Base-by-base conservation (phyloP, 2,888 invertebrate genomes). In the Mythimna pallens region DNA sequence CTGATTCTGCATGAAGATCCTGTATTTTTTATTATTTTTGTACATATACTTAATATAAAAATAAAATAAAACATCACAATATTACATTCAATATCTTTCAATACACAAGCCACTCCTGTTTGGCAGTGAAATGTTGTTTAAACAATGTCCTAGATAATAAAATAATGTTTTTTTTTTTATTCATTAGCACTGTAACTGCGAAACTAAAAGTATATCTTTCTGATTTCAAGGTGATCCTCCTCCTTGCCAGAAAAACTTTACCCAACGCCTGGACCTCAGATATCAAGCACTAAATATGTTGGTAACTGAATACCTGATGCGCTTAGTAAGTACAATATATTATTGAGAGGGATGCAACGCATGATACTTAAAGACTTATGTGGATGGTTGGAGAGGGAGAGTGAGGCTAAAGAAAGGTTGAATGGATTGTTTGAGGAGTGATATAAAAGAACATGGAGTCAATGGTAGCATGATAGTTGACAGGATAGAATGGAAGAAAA, bases 231-330 rank as follows among this genome's bases (percentile, higher is more conserved):
- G 95, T 66, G 92, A 92, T 9, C 86, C 89, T 52, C 91, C 91
- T n/a, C 62, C 89, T 55, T 93, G 94, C 72, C 93, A 94, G 77
- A 94, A 94, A 82, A 86, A 93, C 77, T 94, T 94, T 70, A 92
- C 92, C 2, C 94, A 96, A 78, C 92, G 95, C 0, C 85, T 96
- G 50, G 96, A 97, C 57, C 94, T 96, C 1, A 93, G 94, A 65
- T 93, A 93, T 78, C 97, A 97, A 92, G 97, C 97, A n/a, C 84
- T 97, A 20, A 97, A 97, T 89, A 95, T 97, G 65, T 90, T 97
- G 40, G 93, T 97, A 61, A 97, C 97, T 12, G 97, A 97, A 90
- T 97, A 97, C 92, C 93, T 97, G 68, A 84, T 97, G 54, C 92
- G 94, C 76, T 82, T 94, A 89, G 96, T 96, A 86, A 92, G 65